phyloP scores from a whole-genome alignment of 2,888 invertebrate species.

The Loripinus fragilis region DNA sequence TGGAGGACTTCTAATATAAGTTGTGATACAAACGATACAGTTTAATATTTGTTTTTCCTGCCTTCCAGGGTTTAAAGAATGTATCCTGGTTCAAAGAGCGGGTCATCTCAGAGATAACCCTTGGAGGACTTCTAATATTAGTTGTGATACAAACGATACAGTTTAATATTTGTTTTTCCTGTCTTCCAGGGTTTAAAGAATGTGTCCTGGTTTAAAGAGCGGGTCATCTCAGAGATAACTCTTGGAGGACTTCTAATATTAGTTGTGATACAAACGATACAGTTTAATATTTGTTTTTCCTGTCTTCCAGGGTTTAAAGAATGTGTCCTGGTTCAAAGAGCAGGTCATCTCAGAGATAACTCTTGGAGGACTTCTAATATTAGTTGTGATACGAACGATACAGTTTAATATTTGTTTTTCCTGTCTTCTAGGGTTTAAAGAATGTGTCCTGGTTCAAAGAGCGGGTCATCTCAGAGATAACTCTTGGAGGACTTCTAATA shows the following conservation, averaged over 20 bases:
- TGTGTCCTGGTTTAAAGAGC: conserved; percentile 96
- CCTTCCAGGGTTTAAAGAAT: conserved; percentile 91
- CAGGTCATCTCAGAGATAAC: conserved; percentile 95
- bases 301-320: too few relatives aligned
- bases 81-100: conserved; percentile 97
- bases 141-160: conserved; percentile 98
- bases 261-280: conserved; percentile 97
- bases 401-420: conserved; percentile 93
- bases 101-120: conserved; percentile 94
- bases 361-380: too few relatives aligned
- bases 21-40: conserved; percentile 98
- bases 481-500: conserved; percentile 96
- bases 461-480: conserved; percentile 94
- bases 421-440: conserved; percentile 89
- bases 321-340: conserved; percentile 97
- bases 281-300: conserved; percentile 99
- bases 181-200: too few relatives aligned
- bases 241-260: too few relatives aligned
- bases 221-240: conserved; percentile 95
- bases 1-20: too few relatives aligned
- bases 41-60: conserved; percentile 91
- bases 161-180: too few relatives aligned
- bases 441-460: conserved; percentile 97
- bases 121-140: too few relatives aligned
- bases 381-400: conserved; percentile 97